A percentile compares a stretch with the other conserved stretches of the same genome.
These are phyloP conservation scores for Druon quercuslanigerum DNA, from an alignment of 1,140 invertebrate species.

Conservation along the genomic window DNA sequence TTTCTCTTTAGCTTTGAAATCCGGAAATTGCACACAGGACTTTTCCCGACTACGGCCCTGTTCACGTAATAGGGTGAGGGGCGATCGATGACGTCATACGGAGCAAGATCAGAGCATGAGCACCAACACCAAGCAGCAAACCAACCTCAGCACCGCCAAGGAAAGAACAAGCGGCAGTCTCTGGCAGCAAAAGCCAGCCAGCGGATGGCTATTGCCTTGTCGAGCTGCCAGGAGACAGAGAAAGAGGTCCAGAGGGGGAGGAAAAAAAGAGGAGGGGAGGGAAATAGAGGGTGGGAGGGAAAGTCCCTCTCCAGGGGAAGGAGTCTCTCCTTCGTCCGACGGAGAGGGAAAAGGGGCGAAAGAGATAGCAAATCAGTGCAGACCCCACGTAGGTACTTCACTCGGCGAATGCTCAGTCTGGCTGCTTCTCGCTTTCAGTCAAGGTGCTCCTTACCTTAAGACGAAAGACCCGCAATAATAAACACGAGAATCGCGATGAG, in stretches of 20 bases:
- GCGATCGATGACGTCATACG: conserved; percentile 60
- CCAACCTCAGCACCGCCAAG: neutral
- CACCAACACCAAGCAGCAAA: conserved; percentile 35
- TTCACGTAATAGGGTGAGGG: conserved; percentile 51
- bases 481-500: neutral
- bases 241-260: neutral
- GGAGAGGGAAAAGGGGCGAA: conserved; percentile 14
- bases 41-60: conserved; percentile 1
- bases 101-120: conserved; percentile 53
- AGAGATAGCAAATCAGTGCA: conserved; percentile 38
- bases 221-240: conserved; percentile 30
- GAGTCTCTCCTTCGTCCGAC: neutral
- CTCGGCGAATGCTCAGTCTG: conserved; percentile 48
- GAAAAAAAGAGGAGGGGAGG: conserved; percentile 24
- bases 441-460: conserved; percentile 5
- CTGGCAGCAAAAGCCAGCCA: conserved; percentile 27
- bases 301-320: neutral
- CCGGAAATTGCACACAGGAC: neutral
- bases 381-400: conserved; percentile 38
- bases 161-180: conserved; percentile 1
- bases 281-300: conserved; percentile 22
- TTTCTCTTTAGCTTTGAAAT: too few relatives aligned
- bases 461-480: neutral
- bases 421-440: conserved; percentile 26
- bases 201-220: conserved; percentile 34